These are phyloP conservation scores for Chelonoidis abingdonii DNA, from an alignment of 2,113 vertebrate genomes.

Conservation along the genomic window DNA sequence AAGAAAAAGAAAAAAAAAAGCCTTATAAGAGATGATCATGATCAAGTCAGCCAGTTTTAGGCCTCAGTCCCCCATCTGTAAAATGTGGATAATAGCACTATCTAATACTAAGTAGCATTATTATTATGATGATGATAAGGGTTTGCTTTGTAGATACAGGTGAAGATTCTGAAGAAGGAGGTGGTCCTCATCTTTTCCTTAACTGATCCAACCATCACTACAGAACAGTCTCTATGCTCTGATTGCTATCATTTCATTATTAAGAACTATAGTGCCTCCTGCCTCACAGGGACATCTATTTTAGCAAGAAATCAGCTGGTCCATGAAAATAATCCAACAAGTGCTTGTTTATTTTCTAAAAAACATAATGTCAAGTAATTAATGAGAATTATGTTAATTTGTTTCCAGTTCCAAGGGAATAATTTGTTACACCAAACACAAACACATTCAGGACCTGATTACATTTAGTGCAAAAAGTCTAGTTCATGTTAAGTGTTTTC, in stretches of 20 bases:
- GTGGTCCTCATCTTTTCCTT: neutral
- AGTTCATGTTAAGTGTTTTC: constrained; percentile 10
- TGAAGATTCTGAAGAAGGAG: neutral
- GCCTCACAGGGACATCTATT: constrained; percentile 56
- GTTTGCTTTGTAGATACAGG: neutral
- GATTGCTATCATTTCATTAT: neutral
- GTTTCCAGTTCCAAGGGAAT: constrained; percentile 34
- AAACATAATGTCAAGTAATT: constrained; percentile 57
- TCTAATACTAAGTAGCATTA: neutral
- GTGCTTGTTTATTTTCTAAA: constrained; percentile 45
- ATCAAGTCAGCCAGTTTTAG: neutral
- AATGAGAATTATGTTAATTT: neutral
- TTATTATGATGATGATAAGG: neutral
- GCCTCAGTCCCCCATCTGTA: neutral
- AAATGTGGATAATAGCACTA: neutral
- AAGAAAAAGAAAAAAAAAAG: too few species aligned
- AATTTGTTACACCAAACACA: constrained; percentile 24
- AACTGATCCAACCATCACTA: neutral
- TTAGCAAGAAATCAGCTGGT: constrained; percentile 48
- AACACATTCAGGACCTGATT: constrained; percentile 22
- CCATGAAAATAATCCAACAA: constrained; percentile 30
- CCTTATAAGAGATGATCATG: neutral
- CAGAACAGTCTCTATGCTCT: neutral
- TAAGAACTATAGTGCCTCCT: constrained; percentile 26
- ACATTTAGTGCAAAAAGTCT: neutral